Evolutionary conservation across 2,113 vertebrate genomes (phyloP).

Genomic region (Anhinga anhinga): DNA sequence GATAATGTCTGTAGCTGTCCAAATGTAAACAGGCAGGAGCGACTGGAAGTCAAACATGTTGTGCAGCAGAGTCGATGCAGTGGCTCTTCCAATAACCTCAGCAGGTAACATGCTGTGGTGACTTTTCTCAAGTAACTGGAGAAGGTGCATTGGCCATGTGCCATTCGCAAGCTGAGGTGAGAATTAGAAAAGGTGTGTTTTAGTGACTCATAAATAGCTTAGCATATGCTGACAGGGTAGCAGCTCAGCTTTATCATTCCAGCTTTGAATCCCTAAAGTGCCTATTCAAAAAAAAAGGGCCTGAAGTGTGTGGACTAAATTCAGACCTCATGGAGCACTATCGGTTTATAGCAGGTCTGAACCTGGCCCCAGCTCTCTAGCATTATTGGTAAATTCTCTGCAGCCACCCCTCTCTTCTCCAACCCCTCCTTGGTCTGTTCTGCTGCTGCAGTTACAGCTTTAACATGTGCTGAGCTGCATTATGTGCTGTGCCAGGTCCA

Average conservation of each 20-base stretch:
- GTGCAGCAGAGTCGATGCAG: not conserved
- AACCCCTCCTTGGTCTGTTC: not conserved
- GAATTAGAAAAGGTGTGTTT: slow-evolving; percentile 30
- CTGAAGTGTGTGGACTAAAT: not conserved
- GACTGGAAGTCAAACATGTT: not conserved
- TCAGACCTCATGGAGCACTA: not conserved
- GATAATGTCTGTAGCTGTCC: not conserved
- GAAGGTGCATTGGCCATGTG: not conserved
- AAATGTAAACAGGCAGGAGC: not conserved
- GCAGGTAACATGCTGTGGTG: not conserved
- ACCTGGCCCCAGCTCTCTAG: not conserved
- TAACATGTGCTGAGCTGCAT: not conserved
- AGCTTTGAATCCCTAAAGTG: not conserved
- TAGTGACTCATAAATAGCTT: slow-evolving; percentile 19
- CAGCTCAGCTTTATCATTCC: not conserved
- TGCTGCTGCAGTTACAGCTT: not conserved
- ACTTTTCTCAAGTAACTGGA: not conserved
- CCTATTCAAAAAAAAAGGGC: not conserved
- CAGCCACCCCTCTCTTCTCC: not conserved
- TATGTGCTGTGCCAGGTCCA: not conserved
- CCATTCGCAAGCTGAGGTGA: slow-evolving; percentile 5
- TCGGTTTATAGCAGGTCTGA: not conserved
- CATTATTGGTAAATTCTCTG: not conserved
- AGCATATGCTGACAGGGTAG: not conserved
- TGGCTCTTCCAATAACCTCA: not conserved